These are phyloP conservation scores for Latheticus oryzae DNA, from an alignment of 2,888 invertebrate genomes.

Conservation along the genomic window DNA sequence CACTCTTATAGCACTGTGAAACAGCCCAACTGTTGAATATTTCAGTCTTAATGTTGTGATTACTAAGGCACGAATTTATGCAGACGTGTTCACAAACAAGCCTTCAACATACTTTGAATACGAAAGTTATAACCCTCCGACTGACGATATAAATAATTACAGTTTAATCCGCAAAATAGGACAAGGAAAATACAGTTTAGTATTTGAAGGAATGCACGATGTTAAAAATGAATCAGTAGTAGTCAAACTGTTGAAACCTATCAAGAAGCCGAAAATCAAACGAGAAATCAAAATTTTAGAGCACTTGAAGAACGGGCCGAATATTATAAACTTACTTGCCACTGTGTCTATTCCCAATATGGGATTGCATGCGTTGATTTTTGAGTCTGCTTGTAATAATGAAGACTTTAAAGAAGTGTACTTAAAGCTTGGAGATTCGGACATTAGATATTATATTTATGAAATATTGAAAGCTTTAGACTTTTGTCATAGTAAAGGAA, in stretches of 20 bases:
- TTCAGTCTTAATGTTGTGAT: constrained; percentile 33
- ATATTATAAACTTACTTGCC: constrained; percentile 59
- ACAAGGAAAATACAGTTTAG: constrained; percentile 64
- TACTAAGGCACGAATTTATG: constrained; percentile 59
- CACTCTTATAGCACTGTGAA: too few species aligned
- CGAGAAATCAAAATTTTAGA: constrained; percentile 64
- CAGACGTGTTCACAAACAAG: constrained; percentile 58
- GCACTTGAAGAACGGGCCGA: constrained; percentile 60
- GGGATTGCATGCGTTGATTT: constrained; percentile 59
- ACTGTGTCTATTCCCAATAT: constrained; percentile 53
- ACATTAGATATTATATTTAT: constrained; percentile 64
- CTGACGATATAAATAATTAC: constrained; percentile 59
- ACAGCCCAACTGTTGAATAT: too few species aligned
- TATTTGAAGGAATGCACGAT: constrained; percentile 61
- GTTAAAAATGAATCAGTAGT: constrained; percentile 58
- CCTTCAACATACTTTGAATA: constrained; percentile 61
- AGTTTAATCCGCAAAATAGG: constrained; percentile 60
- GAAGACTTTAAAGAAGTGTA: constrained; percentile 64
- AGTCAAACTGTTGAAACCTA: constrained; percentile 63
- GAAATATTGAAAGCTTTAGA: constrained; percentile 65
- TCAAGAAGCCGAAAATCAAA: constrained; percentile 62
- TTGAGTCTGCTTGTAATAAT: constrained; percentile 60
- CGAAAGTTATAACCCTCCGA: constrained; percentile 57
- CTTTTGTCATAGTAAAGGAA: constrained; percentile 63
- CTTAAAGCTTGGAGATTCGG: constrained; percentile 60